Evolutionary conservation across 1,140 invertebrate species (phyloP).

Genomic region (Drosophila albomicans): DNA sequence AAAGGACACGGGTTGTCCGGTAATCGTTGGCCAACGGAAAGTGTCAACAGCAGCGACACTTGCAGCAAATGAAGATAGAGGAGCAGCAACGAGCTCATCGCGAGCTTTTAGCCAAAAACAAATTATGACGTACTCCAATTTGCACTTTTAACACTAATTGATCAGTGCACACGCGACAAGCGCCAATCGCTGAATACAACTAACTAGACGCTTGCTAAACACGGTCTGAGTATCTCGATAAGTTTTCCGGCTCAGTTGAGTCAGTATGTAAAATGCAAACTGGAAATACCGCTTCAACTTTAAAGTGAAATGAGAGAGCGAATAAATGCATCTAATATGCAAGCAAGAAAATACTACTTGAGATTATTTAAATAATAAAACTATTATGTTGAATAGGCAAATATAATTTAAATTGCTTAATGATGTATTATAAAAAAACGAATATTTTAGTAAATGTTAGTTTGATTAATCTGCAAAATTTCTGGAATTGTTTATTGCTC

Average conservation of each 20-base stretch:
- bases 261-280: conserved; percentile 47
- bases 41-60: conserved; percentile 6
- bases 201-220: neutral
- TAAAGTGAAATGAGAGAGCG: neutral
- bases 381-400: no score
- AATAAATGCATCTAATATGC: no score
- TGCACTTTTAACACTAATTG: conserved; percentile 19
- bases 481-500: no score
- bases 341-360: no score
- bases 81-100: conserved; percentile 32
- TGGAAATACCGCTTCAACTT: conserved; percentile 59
- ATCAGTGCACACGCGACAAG: conserved; percentile 40
- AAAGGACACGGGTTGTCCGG: conserved; percentile 52
- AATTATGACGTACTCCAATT: neutral
- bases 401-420: no score
- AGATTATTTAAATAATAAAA: no score
- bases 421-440: no score
- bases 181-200: conserved; percentile 38
- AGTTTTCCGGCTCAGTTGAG: conserved; percentile 18
- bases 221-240: conserved; percentile 2
- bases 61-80: conserved; percentile 1
- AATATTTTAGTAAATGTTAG: no score
- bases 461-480: no score
- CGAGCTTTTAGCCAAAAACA: neutral
- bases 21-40: conserved; percentile 32